Conservation (phyloP, 2,113 vertebrate species). For the Climacteris rufus region DNA sequence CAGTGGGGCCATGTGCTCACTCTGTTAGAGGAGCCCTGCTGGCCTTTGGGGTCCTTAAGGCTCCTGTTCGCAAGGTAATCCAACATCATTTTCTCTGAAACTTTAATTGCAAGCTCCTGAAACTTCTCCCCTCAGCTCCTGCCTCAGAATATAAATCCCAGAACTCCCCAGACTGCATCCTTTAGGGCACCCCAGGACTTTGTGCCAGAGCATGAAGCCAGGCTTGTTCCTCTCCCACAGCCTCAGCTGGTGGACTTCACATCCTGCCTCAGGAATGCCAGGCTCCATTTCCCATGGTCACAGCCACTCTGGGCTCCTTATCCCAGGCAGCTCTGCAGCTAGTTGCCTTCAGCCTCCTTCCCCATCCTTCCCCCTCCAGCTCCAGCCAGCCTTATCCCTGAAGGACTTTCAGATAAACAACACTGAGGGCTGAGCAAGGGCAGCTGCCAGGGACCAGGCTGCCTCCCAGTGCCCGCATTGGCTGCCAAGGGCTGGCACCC, state of each 20-base stretch:
- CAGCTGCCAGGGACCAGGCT: neutral
- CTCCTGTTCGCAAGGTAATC: neutral
- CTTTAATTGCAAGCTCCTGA: neutral
- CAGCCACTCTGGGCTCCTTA: neutral
- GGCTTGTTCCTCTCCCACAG: neutral
- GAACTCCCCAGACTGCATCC: neutral
- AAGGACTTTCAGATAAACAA: neutral
- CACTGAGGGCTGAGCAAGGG: neutral
- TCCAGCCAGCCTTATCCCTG: neutral
- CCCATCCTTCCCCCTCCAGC: neutral
- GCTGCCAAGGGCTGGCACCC: neutral
- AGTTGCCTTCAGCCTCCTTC: neutral
- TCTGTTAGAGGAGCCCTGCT: neutral
- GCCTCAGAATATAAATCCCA: neutral
- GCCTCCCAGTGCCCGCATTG: rapidly evolving
- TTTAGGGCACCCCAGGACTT: neutral
- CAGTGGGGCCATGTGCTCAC: neutral
- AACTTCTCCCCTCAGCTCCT: neutral
- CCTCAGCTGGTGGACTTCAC: neutral
- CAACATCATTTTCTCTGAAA: neutral
- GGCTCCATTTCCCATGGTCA: neutral
- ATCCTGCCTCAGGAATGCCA: rapidly evolving
- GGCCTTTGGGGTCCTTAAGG: neutral
- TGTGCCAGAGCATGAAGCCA: neutral
- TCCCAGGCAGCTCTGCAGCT: neutral